phyloP scores from a whole-genome alignment of 2,888 invertebrate genomes.

The Sesia bembeciformis region DNA sequence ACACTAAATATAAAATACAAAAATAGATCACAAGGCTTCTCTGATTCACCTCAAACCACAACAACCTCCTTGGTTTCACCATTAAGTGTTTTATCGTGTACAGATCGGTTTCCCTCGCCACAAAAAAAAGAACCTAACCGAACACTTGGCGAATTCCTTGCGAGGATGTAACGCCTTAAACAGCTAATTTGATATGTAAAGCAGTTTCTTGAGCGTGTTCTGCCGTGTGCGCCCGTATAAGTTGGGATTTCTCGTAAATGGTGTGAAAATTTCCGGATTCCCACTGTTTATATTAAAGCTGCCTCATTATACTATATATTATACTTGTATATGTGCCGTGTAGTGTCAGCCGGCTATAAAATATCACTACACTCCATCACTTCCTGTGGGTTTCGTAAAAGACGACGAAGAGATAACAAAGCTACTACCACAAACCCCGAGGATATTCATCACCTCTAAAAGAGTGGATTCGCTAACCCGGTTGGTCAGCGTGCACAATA shows the following conservation, averaged over 20 bases:
- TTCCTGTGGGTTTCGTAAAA: too few species aligned
- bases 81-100: conserved; percentile 5
- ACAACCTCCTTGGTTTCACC: neutral
- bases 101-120: neutral
- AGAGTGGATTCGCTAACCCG: too few species aligned
- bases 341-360: too few species aligned
- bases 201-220: neutral
- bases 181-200: neutral
- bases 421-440: too few species aligned
- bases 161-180: neutral
- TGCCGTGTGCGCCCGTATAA: neutral
- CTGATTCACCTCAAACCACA: conserved; percentile 2
- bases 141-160: neutral
- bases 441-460: too few species aligned
- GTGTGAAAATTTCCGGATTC: neutral
- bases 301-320: too few species aligned
- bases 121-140: neutral
- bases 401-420: too few species aligned
- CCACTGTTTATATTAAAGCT: neutral
- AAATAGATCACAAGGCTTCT: too few species aligned
- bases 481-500: too few species aligned
- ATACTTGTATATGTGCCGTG: too few species aligned
- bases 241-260: neutral
- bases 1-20: too few species aligned
- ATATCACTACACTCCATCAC: too few species aligned